A percentile compares a stretch with the other conserved stretches of the same genome.
These are phyloP conservation scores for Murina feae DNA, from an alignment of 2,113 vertebrate species.

Conservation along the genomic window DNA sequence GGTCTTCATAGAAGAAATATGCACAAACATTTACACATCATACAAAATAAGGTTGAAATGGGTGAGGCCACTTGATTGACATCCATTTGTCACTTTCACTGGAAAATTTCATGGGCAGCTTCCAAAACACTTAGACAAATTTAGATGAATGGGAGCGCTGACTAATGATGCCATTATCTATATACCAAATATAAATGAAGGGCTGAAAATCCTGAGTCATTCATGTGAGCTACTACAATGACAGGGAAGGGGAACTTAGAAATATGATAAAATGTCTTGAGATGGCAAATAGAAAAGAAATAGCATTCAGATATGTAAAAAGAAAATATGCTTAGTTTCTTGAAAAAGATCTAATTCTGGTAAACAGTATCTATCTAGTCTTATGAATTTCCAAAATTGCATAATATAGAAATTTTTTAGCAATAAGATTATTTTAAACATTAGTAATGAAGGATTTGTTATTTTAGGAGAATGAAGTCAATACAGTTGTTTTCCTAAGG, in stretches of 20 bases:
- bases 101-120: constrained; percentile 53
- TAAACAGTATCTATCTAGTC: constrained; percentile 41
- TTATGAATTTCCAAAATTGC: constrained; percentile 48
- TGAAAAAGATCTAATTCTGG: constrained; percentile 14
- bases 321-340: constrained; percentile 29
- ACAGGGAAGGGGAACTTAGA: neutral
- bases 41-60: constrained; percentile 63
- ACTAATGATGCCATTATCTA: constrained; percentile 52
- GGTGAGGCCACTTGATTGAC: constrained; percentile 33
- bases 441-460: constrained; percentile 57
- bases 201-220: constrained; percentile 27
- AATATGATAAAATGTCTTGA: constrained; percentile 25
- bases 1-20: constrained; percentile 42
- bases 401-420: constrained; percentile 43
- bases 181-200: constrained; percentile 50
- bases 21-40: constrained; percentile 28
- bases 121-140: constrained; percentile 62
- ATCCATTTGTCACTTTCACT: constrained; percentile 60
- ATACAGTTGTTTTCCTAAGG: constrained; percentile 61
- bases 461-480: constrained; percentile 68
- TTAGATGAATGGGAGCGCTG: constrained; percentile 55
- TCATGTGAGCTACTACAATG: constrained; percentile 32
- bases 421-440: constrained; percentile 64
- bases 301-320: constrained; percentile 28
- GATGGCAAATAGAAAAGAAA: constrained; percentile 42